Evolutionary conservation across 92 coral and sea anemone genomes (phyloP).

Genomic region (Heliopora coerulea): DNA sequence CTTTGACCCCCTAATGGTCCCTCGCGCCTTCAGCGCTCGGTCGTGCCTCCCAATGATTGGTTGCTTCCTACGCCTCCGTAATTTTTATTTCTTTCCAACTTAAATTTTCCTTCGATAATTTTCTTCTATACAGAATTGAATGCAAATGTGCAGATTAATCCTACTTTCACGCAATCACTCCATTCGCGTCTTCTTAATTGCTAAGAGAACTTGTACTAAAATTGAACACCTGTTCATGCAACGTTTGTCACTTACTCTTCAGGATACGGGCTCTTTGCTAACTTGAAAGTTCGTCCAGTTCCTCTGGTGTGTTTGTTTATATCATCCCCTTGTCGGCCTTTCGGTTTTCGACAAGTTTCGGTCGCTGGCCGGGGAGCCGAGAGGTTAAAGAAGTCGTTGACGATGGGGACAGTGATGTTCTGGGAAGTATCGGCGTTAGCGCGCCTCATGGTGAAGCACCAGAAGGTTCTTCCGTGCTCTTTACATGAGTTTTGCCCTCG

Average conservation of each 20-base stretch:
- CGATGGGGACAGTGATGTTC: constrained; percentile 76
- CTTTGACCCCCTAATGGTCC: too few relatives aligned
- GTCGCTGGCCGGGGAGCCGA: constrained; percentile 64
- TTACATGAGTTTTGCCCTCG: too few relatives aligned
- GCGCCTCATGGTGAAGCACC: constrained; percentile 15
- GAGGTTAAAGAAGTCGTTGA: constrained; percentile 79
- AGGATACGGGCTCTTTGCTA: constrained; percentile 58
- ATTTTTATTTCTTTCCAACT: too few relatives aligned
- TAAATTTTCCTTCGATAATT: too few relatives aligned
- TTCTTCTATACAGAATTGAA: too few relatives aligned
- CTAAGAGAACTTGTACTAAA: too few relatives aligned
- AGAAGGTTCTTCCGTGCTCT: not conserved
- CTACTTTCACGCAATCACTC: too few relatives aligned
- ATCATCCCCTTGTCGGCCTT: constrained; percentile 57
- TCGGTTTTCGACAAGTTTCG: constrained; percentile 52
- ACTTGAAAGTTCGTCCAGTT: constrained; percentile 69
- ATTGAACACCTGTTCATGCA: constrained; percentile 6
- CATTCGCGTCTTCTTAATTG: too few relatives aligned
- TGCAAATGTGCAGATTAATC: too few relatives aligned
- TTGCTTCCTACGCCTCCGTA: too few relatives aligned
- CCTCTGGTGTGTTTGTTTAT: constrained; percentile 8
- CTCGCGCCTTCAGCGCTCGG: too few relatives aligned
- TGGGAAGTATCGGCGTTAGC: constrained; percentile 1
- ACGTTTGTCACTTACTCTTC: constrained; percentile 51
- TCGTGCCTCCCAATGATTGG: too few relatives aligned